These are phyloP conservation scores for Galagoides demidoff DNA, from an alignment of 2,797 vertebrate genomes.

Conservation along the genomic window DNA sequence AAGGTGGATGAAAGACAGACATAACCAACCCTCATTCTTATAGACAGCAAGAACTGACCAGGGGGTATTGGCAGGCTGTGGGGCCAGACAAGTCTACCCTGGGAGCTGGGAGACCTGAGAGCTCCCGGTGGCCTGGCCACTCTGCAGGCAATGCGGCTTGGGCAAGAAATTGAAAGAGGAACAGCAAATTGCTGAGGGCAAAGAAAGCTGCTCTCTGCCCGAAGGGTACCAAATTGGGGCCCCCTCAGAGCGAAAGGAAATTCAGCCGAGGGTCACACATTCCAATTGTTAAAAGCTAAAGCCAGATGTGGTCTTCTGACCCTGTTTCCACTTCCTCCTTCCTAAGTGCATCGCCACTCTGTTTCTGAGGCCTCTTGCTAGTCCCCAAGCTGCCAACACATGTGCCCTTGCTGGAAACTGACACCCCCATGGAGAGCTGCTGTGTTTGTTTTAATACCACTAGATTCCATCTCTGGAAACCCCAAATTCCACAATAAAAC, in stretches of 20 bases:
- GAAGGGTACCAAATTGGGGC: constrained; percentile 43
- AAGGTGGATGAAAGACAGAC: not conserved
- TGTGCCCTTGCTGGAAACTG: not conserved
- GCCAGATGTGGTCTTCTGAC: not conserved
- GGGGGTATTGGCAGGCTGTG: not conserved
- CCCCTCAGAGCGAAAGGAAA: not conserved
- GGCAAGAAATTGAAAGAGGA: constrained; percentile 68
- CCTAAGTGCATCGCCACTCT: not conserved
- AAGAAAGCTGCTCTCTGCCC: constrained; percentile 42
- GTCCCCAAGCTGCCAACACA: not conserved
- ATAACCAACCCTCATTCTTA: not conserved
- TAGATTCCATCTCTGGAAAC: constrained; percentile 18
- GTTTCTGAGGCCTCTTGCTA: not conserved
- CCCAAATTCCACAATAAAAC: constrained; percentile 58
- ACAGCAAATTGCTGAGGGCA: constrained; percentile 67
- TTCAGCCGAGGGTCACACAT: not conserved
- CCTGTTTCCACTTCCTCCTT: not conserved
- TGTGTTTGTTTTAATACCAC: constrained; percentile 40
- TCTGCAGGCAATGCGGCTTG: not conserved
- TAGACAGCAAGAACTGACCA: not conserved
- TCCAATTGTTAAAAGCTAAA: not conserved
- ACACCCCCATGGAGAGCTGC: not conserved
- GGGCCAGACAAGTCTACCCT: not conserved
- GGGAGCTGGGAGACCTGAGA: not conserved
- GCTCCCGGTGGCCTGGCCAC: rapidly evolving